A percentile compares a stretch with the other conserved stretches of the same genome.
phyloP scores from a whole-genome alignment of 2,888 invertebrate species.

The Mimumesa dahlbomi region DNA sequence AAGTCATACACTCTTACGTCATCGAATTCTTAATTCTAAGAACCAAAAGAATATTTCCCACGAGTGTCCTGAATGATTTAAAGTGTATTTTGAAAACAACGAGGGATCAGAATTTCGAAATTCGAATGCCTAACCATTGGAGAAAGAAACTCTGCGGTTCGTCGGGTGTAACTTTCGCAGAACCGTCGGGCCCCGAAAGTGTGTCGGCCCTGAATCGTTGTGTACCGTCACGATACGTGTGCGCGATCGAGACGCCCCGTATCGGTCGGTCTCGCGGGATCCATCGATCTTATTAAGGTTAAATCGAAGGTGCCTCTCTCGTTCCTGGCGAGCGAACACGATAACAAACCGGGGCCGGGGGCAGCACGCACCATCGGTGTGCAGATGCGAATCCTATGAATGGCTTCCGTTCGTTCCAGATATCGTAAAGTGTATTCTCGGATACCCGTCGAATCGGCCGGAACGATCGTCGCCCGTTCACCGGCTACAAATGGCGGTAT shows the following conservation, averaged over 20 bases:
- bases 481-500: conserved; percentile 37
- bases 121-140: no score
- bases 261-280: conserved; percentile 69
- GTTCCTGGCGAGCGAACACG: conserved; percentile 67
- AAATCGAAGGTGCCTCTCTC: conserved; percentile 69
- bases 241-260: conserved; percentile 54
- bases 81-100: no score
- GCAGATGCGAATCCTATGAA: conserved; percentile 47
- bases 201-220: no score
- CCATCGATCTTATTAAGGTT: conserved; percentile 74
- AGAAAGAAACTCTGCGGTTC: no score
- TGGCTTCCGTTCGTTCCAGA: conserved; percentile 62
- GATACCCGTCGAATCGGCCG: conserved; percentile 30
- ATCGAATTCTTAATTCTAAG: no score
- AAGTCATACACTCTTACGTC: no score
- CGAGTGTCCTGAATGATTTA: no score
- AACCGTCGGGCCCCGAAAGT: no score
- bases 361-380: conserved; percentile 29
- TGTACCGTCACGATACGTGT: conserved; percentile 9
- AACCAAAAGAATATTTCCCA: no score
- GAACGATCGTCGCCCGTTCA: conserved; percentile 27
- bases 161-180: no score
- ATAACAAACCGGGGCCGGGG: conserved; percentile 64
- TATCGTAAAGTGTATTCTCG: conserved; percentile 55
- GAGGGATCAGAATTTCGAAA: no score